Evolutionary conservation across 2,888 invertebrate species (phyloP).

Genomic region (Trisateles emortualis): DNA sequence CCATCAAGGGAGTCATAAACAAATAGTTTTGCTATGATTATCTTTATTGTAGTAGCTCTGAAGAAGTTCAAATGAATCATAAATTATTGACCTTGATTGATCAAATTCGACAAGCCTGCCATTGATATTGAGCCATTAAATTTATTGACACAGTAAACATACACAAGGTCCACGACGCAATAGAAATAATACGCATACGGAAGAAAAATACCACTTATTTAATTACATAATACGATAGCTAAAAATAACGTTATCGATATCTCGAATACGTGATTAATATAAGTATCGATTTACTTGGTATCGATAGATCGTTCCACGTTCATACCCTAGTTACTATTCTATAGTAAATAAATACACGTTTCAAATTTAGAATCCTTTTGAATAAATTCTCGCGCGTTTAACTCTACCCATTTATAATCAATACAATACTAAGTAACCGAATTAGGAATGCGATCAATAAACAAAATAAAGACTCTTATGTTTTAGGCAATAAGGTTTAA

Average conservation of each 20-base stretch:
- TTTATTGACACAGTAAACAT: conserved; percentile 11
- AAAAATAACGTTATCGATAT: conserved; percentile 6
- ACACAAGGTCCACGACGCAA: conserved; percentile 4
- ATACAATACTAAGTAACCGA: conserved; percentile 30
- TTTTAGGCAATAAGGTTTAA: conserved; percentile 15
- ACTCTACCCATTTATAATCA: conserved; percentile 47
- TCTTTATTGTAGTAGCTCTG: not conserved
- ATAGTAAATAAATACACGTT: conserved; percentile 35
- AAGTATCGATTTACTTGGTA: conserved; percentile 29
- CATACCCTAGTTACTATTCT: conserved; percentile 32
- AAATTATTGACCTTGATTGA: conserved; percentile 10
- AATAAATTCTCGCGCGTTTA: conserved; percentile 41
- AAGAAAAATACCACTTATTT: conserved; percentile 8
- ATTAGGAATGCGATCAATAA: not conserved
- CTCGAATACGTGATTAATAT: conserved; percentile 11
- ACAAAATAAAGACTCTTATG: not conserved
- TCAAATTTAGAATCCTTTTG: conserved; percentile 47
- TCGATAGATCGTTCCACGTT: conserved; percentile 32
- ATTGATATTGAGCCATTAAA: conserved; percentile 1
- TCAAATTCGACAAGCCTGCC: conserved; percentile 6
- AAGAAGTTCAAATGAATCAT: not conserved
- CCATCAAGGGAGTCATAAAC: no score
- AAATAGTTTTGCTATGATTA: no score
- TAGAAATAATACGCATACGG: conserved; percentile 12
- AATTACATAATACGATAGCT: conserved; percentile 6